phyloP scores from a whole-genome alignment of 2,888 invertebrate species.

The Dicranocentrus wangi region DNA sequence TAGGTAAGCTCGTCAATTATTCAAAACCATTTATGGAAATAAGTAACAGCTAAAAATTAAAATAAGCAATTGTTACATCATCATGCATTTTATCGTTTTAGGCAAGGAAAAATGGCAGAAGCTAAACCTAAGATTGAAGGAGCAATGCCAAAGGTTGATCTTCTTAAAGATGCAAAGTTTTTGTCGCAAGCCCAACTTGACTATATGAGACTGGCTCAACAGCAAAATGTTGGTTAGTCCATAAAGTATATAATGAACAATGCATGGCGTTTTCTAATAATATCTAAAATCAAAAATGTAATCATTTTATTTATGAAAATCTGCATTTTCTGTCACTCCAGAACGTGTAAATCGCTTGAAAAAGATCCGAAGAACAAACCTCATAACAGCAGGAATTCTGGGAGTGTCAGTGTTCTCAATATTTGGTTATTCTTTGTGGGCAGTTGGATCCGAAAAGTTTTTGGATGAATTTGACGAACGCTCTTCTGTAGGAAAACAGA shows the following conservation, averaged over 20 bases:
- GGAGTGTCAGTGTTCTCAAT: conserved; percentile 84
- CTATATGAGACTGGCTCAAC: conserved; percentile 86
- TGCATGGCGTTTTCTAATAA: too few relatives aligned
- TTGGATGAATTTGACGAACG: conserved; percentile 88
- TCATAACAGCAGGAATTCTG: conserved; percentile 81
- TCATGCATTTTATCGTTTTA: too few relatives aligned
- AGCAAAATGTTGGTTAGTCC: conserved; percentile 79
- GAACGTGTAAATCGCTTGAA: conserved; percentile 83
- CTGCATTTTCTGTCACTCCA: conserved; percentile 27
- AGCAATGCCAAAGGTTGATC: conserved; percentile 79
- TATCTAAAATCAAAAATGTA: too few relatives aligned
- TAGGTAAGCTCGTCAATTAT: too few relatives aligned
- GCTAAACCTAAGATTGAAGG: conserved; percentile 74
- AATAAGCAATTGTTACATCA: too few relatives aligned
- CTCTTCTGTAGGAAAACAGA: conserved; percentile 8
- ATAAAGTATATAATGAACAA: too few relatives aligned
- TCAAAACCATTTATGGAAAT: too few relatives aligned
- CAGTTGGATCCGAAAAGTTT: conserved; percentile 93
- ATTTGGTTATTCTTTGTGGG: conserved; percentile 86
- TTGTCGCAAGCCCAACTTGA: conserved; percentile 79
- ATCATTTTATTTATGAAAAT: too few relatives aligned
- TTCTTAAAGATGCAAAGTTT: conserved; percentile 74
- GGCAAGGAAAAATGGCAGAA: conserved; percentile 28
- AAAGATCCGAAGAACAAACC: conserved; percentile 80
- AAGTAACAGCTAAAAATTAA: too few relatives aligned